These are phyloP conservation scores for Plestiodon gilberti DNA, from an alignment of 2,113 vertebrate genomes.

Conservation along the genomic window DNA sequence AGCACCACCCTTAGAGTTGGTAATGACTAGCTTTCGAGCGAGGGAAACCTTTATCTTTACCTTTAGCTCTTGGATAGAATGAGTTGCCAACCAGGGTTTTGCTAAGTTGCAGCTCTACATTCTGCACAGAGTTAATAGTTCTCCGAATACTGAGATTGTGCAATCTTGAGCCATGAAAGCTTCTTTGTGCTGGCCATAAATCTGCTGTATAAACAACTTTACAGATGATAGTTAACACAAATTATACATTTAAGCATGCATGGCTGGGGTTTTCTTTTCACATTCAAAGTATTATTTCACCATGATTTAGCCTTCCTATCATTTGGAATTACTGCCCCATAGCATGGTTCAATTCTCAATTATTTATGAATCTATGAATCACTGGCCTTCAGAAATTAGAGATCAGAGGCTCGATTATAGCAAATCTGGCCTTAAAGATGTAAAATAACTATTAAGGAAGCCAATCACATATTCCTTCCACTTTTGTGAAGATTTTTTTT, in stretches of 20 bases:
- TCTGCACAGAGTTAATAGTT: slow-evolving; percentile 12
- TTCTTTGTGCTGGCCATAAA: slow-evolving; percentile 33
- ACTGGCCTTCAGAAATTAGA: slow-evolving; percentile 21
- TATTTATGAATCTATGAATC: slow-evolving; percentile 17
- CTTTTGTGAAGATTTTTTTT: neutral
- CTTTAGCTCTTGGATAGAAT: too few relatives aligned
- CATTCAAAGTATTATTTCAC: neutral
- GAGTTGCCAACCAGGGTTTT: neutral
- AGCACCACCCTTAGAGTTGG: too few relatives aligned
- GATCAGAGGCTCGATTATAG: neutral
- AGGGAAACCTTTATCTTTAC: too few relatives aligned
- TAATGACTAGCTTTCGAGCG: too few relatives aligned
- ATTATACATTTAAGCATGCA: slow-evolving; percentile 39
- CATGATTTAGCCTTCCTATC: slow-evolving; percentile 18
- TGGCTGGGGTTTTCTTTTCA: neutral
- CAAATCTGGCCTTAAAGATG: neutral
- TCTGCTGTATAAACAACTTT: slow-evolving; percentile 29
- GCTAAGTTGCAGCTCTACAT: neutral
- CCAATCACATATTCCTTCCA: neutral
- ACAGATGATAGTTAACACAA: slow-evolving; percentile 27
- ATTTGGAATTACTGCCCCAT: slow-evolving; percentile 53
- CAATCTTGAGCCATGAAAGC: slow-evolving; percentile 1
- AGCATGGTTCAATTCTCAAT: slow-evolving; percentile 48
- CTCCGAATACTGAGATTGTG: neutral
- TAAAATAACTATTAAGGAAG: neutral